These are phyloP conservation scores for Tholera decimalis DNA, from an alignment of 2,888 invertebrate species.

Conservation along the genomic window DNA sequence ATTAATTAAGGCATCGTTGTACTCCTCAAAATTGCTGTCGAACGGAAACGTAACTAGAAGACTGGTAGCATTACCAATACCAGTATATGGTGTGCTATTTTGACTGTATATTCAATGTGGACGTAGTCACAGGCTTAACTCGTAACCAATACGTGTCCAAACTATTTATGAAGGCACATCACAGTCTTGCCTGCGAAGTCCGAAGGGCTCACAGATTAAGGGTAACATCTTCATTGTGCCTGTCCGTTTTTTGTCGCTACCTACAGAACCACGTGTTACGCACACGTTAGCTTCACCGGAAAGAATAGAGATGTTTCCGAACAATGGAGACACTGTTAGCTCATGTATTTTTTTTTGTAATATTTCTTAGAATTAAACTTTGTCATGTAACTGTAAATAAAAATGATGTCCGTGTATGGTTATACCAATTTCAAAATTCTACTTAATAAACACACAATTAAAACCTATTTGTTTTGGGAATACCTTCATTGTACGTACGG, in stretches of 20 bases:
- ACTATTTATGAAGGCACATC: slow-evolving; percentile 57
- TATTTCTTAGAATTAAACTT: neutral
- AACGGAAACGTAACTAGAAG: too few relatives aligned
- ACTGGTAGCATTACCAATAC: too few relatives aligned
- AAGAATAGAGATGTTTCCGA: slow-evolving; percentile 65
- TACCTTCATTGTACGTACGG: too few relatives aligned
- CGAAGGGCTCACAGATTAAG: slow-evolving; percentile 65
- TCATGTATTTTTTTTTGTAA: neutral
- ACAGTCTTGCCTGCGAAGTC: slow-evolving; percentile 45
- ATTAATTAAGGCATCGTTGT: too few relatives aligned
- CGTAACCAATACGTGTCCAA: slow-evolving; percentile 28
- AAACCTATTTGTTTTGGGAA: too few relatives aligned
- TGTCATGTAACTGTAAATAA: neutral
- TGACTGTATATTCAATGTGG: too few relatives aligned
- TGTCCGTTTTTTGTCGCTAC: slow-evolving; percentile 74
- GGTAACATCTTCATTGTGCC: slow-evolving; percentile 69
- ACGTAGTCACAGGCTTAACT: too few relatives aligned
- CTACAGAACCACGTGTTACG: slow-evolving; percentile 85
- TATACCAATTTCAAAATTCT: neutral
- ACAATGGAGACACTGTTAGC: slow-evolving; percentile 67
- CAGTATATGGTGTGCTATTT: too few relatives aligned
- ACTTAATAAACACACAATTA: too few relatives aligned
- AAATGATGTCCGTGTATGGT: neutral
- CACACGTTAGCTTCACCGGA: slow-evolving; percentile 79
- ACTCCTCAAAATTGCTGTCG: too few relatives aligned